phyloP scores from a whole-genome alignment of 1,140 invertebrate genomes.

The Aphidius ervi region DNA sequence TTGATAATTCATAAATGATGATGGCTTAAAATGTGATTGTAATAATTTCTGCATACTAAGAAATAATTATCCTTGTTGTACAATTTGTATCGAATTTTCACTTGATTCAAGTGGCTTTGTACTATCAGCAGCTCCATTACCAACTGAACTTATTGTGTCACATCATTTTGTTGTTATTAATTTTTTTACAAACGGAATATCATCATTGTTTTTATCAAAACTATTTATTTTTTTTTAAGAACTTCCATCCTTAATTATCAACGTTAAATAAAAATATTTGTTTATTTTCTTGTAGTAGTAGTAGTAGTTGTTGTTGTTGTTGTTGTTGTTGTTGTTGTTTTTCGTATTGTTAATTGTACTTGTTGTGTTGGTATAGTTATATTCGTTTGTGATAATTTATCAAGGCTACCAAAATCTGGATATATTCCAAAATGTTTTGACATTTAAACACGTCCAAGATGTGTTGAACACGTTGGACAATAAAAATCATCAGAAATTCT shows the following conservation, averaged over 20 bases:
- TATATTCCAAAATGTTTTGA: slow-evolving; percentile 61
- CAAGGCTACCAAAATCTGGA: slow-evolving; percentile 59
- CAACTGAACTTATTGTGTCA: slow-evolving; percentile 13
- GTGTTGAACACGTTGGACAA: slow-evolving; percentile 58
- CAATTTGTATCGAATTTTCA: slow-evolving; percentile 63
- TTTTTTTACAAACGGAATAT: not conserved
- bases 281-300: slow-evolving; percentile 32
- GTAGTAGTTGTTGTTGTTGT: too few species aligned
- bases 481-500: slow-evolving; percentile 53
- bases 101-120: slow-evolving; percentile 54
- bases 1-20: too few species aligned
- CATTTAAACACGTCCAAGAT: slow-evolving; percentile 56
- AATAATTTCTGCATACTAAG: slow-evolving; percentile 59
- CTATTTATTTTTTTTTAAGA: too few species aligned
- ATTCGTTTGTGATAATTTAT: slow-evolving; percentile 41
- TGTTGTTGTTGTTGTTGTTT: slow-evolving; percentile 30
- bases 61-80: slow-evolving; percentile 58
- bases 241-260: slow-evolving; percentile 18
- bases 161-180: not conserved
- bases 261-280: slow-evolving; percentile 18
- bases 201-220: too few species aligned
- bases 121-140: slow-evolving; percentile 17
- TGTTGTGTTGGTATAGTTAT: slow-evolving; percentile 31
- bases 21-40: slow-evolving; percentile 58
- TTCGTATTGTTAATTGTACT: slow-evolving; percentile 42